A percentile compares a stretch with the other conserved stretches of the same genome.
Evolutionary conservation across 1,140 invertebrate genomes (phyloP).

Genomic region (Bombus affinis): DNA sequence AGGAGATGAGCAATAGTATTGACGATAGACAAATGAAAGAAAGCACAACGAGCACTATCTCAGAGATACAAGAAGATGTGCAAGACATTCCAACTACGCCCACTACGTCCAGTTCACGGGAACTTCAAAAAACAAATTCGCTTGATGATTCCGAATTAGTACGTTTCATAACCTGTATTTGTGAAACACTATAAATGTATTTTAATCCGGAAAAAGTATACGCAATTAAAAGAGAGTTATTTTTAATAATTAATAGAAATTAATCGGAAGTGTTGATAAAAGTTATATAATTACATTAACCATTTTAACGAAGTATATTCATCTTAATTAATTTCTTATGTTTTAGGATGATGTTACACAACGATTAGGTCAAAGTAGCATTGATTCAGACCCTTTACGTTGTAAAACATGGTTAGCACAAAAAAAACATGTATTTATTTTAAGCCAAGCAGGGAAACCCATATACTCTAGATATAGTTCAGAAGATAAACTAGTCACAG

Average conservation of each 20-base stretch:
- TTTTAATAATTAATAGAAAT: not conserved
- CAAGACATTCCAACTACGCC: slow-evolving; percentile 73
- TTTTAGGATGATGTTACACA: slow-evolving; percentile 77
- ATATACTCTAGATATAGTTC: slow-evolving; percentile 96
- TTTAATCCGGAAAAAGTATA: not conserved
- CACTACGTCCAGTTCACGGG: slow-evolving; percentile 30
- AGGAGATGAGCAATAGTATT: slow-evolving; percentile 85
- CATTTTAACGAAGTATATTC: not conserved
- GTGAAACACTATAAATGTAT: not conserved
- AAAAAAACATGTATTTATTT: slow-evolving; percentile 96
- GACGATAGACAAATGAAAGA: slow-evolving; percentile 81
- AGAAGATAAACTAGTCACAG: slow-evolving; percentile 96
- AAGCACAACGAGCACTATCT: slow-evolving; percentile 82
- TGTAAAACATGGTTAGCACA: slow-evolving; percentile 87
- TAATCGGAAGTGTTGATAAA: not conserved
- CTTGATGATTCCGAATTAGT: slow-evolving; percentile 75
- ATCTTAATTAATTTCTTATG: not conserved
- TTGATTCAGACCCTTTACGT: slow-evolving; percentile 77
- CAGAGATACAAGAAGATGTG: slow-evolving; percentile 84
- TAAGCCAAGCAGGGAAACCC: slow-evolving; percentile 97
- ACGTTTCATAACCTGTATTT: slow-evolving; percentile 48
- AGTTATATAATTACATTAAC: not conserved
- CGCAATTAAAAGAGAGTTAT: too few relatives aligned
- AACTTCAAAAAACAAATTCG: slow-evolving; percentile 65
- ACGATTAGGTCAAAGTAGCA: slow-evolving; percentile 72